phyloP scores from a whole-genome alignment of 2,888 invertebrate genomes.

The Alitta virens region DNA sequence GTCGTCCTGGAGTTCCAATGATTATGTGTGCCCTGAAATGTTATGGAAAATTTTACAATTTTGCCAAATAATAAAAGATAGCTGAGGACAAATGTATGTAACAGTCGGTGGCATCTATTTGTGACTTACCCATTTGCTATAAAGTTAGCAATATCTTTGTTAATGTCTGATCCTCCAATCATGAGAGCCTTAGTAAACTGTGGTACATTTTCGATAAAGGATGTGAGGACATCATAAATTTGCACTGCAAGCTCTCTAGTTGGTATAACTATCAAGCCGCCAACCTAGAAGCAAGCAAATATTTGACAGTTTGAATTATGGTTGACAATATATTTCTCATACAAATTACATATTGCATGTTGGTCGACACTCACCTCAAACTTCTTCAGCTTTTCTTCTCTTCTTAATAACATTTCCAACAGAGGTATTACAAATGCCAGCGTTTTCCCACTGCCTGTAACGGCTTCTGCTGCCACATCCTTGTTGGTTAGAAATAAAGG shows the following conservation, averaged over 20 bases:
- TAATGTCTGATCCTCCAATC: conserved; percentile 79
- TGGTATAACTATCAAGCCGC: conserved; percentile 88
- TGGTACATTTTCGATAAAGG: conserved; percentile 44
- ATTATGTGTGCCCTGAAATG: conserved; percentile 70
- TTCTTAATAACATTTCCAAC: conserved; percentile 71
- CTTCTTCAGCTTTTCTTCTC: conserved; percentile 45
- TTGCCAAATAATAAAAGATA: no score
- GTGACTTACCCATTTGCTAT: conserved; percentile 63
- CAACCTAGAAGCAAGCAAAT: conserved; percentile 61
- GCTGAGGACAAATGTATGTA: no score
- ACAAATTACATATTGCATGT: no score
- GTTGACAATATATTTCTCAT: no score
- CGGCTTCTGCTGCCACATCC: conserved; percentile 97
- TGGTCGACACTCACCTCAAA: conserved; percentile 44
- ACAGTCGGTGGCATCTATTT: no score
- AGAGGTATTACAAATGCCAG: conserved; percentile 91
- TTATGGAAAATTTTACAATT: no score
- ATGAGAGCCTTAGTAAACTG: conserved; percentile 54
- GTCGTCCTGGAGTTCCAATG: conserved; percentile 90
- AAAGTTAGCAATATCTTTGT: conserved; percentile 72
- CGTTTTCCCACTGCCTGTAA: conserved; percentile 98
- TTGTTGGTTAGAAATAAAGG: conserved; percentile 84
- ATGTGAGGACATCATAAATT: conserved; percentile 65
- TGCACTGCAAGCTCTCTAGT: conserved; percentile 93
- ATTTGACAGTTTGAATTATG: no score